Evolutionary conservation across 1,140 invertebrate genomes (phyloP), one percentile per base, ranked within the genome.

Genomic region (Galleria mellonella): DNA sequence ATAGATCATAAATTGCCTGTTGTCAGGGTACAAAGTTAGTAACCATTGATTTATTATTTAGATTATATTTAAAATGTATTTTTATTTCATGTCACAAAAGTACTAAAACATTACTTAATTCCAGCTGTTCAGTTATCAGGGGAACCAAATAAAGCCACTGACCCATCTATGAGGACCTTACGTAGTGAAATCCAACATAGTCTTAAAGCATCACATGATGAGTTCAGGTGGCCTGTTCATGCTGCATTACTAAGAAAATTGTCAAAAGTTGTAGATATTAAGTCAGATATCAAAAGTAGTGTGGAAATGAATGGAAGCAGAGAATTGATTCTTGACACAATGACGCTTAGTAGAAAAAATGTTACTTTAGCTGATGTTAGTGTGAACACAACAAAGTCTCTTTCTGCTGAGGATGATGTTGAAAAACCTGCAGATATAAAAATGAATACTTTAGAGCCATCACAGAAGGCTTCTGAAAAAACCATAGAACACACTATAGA

Each of bases 11-110:
- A 79, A 47, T 38, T 84, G 32, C 78, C 81, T 31, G 74, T 84
- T 54, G 76, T 81, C 9, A 68, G 81, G 45, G 77, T 84, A 62
- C 78, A 84, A 58, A 84, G 81, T 84, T 57, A 67, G 72, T 72
- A 35, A 23, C 17, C 2, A 3, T 23, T 23, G 6, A 23, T 23
- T 23, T 23, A 3, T 23, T 23, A 2, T 23, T 23, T 3, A 23
- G 17, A 3, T 23, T 23, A 23, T 23, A 23, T 23, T 2, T 23
- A 23, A 23, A 23, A 23, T 23, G 17, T 6, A 23, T 23, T 2
- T 23, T 3, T 23, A 23, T 23, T 23, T 23, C 6, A 6, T 23
- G 17, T 45, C 14, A 37, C n/a, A 15, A 32, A 5, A 6, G 1
- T 32, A 43, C 32, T 43, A 46, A 43, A 29, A 15, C 36, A 17